These are phyloP conservation scores for Cephus sareptanus DNA, from an alignment of 2,888 invertebrate genomes.

Conservation along the genomic window DNA sequence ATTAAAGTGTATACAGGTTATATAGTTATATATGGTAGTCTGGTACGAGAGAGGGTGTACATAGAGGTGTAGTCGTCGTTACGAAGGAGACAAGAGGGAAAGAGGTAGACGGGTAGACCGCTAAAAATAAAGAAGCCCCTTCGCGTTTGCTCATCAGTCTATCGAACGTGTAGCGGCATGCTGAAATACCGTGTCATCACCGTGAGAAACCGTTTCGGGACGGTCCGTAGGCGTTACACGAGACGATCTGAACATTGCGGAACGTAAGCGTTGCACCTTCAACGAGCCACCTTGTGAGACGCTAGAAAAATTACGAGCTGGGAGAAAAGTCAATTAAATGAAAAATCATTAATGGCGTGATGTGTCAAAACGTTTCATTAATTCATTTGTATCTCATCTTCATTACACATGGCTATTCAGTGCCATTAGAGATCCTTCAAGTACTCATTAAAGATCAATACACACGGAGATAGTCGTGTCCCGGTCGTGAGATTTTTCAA, in stretches of 20 bases:
- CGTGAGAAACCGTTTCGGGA: conserved; percentile 4
- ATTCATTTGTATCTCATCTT: not conserved
- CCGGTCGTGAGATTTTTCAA: not conserved
- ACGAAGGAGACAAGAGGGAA: not conserved
- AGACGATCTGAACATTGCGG: not conserved
- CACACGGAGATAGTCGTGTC: not conserved
- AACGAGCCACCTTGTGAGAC: not conserved
- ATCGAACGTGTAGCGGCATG: not conserved
- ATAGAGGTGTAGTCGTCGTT: not conserved
- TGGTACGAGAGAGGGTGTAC: not conserved
- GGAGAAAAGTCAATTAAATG: not conserved
- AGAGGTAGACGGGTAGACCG: conserved; percentile 3
- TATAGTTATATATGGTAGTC: not conserved
- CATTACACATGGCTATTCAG: not conserved
- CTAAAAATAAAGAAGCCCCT: conserved; percentile 17
- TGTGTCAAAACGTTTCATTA: not conserved
- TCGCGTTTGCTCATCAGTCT: conserved; percentile 25
- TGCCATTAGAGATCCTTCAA: not conserved
- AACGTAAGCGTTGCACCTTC: not conserved
- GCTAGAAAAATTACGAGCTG: not conserved
- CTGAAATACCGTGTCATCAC: not conserved
- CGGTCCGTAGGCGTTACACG: not conserved
- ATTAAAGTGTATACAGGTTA: not conserved
- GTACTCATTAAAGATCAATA: not conserved
- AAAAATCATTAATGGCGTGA: not conserved